A percentile compares a stretch with the other conserved stretches of the same genome.
Evolutionary conservation across 2,888 invertebrate species (phyloP).

Genomic region (Phengaris arion): DNA sequence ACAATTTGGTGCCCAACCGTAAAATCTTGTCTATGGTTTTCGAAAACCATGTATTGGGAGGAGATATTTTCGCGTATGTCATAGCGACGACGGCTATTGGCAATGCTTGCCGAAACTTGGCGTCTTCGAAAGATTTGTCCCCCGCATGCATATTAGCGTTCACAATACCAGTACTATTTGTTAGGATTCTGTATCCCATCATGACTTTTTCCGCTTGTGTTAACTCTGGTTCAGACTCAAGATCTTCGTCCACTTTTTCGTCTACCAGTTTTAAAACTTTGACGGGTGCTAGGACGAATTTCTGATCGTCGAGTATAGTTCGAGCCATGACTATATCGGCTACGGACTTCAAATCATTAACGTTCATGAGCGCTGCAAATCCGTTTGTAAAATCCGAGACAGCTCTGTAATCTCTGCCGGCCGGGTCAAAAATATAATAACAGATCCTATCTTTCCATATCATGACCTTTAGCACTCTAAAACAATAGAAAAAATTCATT

Average conservation of each 20-base stretch:
- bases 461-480: slow-evolving; percentile 68
- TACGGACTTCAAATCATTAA: slow-evolving; percentile 73
- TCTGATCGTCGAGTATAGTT: slow-evolving; percentile 70
- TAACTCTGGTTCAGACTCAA: slow-evolving; percentile 71
- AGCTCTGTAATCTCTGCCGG: slow-evolving; percentile 75
- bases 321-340: slow-evolving; percentile 73
- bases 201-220: slow-evolving; percentile 71
- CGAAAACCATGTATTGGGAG: slow-evolving; percentile 80
- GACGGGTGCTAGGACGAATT: slow-evolving; percentile 70
- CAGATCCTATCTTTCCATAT: slow-evolving; percentile 81
- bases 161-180: slow-evolving; percentile 78
- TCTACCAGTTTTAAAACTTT: slow-evolving; percentile 70
- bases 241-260: slow-evolving; percentile 65
- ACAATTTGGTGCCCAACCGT: slow-evolving; percentile 80
- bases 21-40: slow-evolving; percentile 80
- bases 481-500: slow-evolving; percentile 19
- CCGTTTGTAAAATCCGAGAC: slow-evolving; percentile 73
- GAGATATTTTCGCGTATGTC: slow-evolving; percentile 83
- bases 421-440: slow-evolving; percentile 83
- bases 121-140: slow-evolving; percentile 79
- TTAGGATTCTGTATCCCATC: slow-evolving; percentile 78
- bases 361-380: slow-evolving; percentile 77
- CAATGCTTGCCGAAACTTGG: slow-evolving; percentile 80
- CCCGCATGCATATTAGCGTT: slow-evolving; percentile 80
- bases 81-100: slow-evolving; percentile 80